Evolutionary conservation across 2,797 vertebrate species (phyloP), one percentile per base, ranked within the genome.

Genomic region (Phataginus tetradactyla): DNA sequence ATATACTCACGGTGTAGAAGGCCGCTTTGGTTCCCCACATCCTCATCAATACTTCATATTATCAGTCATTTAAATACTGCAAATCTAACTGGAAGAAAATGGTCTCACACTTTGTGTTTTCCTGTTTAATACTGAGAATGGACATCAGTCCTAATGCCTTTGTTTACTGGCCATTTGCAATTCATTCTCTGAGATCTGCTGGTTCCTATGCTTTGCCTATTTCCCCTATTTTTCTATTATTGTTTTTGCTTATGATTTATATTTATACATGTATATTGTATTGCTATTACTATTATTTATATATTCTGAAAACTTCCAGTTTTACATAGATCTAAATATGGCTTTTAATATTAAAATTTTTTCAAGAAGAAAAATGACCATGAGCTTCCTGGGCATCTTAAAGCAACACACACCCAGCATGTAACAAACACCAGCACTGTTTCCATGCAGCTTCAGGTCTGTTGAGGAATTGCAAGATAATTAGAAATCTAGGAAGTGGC

Each of bases 291-390:
- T 78, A 72, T 80, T 64, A 51, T 63, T 74, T 39, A 69, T 37
- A 23, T 37, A 59, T 68, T 59, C 71, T 55, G 23, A 89, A 86
- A 75, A 89, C 32, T 17, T 75, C 51, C 74, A 39, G 29, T 81
- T 90, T 49, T 37, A 83, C 63, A n/a, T 15, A 86, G 78, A 45
- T 79, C 23, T 34, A 72, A 64, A 63, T 59, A 49, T 84, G 68
- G 27, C 55, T 89, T 86, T 94, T 80, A 68, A 37, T 91, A 68
- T 87, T 59, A 59, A 96, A 83, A 87, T 21, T 85, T 42, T 97
- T 95, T 53, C 74, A 57, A 53, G 18, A 77, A 97, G 88, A 87
- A 97, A 89, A 96, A 42, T 29, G 64, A 78, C 39, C 17, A 80
- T 9, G 61, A 61, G 12, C 93, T 75, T 29, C 66, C 79, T 72